phyloP scores from a whole-genome alignment of 2,888 invertebrate genomes.

The Trissoscelio sp. region DNA sequence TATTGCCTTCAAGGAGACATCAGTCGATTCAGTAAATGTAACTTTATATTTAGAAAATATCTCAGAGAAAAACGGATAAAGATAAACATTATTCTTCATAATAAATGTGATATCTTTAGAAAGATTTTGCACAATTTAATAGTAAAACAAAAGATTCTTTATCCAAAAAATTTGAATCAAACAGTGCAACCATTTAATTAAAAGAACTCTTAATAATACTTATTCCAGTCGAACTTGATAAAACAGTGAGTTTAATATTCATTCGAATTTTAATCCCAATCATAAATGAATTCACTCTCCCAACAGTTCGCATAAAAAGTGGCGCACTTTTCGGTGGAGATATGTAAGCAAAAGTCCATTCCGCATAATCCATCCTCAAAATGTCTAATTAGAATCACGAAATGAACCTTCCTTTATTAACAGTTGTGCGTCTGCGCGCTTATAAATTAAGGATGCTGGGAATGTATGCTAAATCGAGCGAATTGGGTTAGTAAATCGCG shows the following conservation, averaged over 20 bases:
- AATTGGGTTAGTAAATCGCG: conserved; percentile 50
- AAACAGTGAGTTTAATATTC: conserved; percentile 17
- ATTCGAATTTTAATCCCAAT: conserved; percentile 5
- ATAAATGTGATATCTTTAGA: too few relatives aligned
- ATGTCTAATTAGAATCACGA: conserved; percentile 42
- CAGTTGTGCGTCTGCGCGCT: conserved; percentile 17
- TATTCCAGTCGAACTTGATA: neutral
- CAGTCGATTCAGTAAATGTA: neutral
- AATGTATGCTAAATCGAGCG: conserved; percentile 24
- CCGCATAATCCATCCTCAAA: conserved; percentile 29
- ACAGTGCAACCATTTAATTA: too few relatives aligned
- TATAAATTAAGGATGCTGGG: conserved; percentile 42
- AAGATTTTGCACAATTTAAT: too few relatives aligned
- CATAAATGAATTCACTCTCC: conserved; percentile 15
- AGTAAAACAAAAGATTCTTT: too few relatives aligned
- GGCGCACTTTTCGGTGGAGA: neutral
- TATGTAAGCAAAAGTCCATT: conserved; percentile 14
- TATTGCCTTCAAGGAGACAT: neutral
- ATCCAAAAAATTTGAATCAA: too few relatives aligned
- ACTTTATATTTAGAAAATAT: too few relatives aligned
- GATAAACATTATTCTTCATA: too few relatives aligned
- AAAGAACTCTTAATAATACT: neutral
- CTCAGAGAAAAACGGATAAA: too few relatives aligned
- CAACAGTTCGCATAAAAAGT: conserved; percentile 4
- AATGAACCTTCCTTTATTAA: conserved; percentile 36